phyloP scores from a whole-genome alignment of 2,113 vertebrate species.

The Serilophus lunatus region DNA sequence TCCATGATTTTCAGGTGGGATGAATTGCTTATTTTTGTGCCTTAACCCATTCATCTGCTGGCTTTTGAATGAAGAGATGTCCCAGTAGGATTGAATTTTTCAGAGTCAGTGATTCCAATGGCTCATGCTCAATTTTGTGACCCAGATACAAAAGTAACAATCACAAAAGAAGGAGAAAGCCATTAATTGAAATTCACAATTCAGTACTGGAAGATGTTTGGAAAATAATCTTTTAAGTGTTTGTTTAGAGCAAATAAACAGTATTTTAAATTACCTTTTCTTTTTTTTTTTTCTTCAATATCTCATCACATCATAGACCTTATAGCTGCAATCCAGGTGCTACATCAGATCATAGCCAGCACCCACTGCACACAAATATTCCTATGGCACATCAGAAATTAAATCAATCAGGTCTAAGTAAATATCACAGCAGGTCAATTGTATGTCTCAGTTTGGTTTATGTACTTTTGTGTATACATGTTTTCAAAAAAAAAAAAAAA shows the following conservation, averaged over 20 bases:
- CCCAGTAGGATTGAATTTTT: neutral
- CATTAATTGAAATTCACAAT: neutral
- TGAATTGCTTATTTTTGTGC: neutral
- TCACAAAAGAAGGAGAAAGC: neutral
- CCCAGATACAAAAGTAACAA: neutral
- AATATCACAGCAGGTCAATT: neutral
- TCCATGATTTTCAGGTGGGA: neutral
- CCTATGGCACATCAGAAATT: neutral
- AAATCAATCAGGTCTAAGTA: neutral
- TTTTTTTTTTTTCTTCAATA: neutral
- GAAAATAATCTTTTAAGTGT: neutral
- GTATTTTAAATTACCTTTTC: neutral
- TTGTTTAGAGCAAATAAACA: neutral
- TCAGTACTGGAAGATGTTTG: neutral
- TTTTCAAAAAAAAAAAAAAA: neutral
- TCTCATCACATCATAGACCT: neutral
- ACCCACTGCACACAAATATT: neutral
- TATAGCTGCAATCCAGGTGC: neutral
- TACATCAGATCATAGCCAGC: neutral
- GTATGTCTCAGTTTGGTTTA: neutral
- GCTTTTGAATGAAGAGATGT: neutral
- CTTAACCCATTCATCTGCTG: neutral
- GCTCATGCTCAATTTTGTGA: neutral
- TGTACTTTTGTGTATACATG: neutral
- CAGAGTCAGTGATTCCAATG: neutral